A percentile compares a stretch with the other conserved stretches of the same genome.
These are phyloP conservation scores for Hydrochoerus hydrochaeris DNA, from an alignment of 2,113 vertebrate species.

Conservation along the genomic window DNA sequence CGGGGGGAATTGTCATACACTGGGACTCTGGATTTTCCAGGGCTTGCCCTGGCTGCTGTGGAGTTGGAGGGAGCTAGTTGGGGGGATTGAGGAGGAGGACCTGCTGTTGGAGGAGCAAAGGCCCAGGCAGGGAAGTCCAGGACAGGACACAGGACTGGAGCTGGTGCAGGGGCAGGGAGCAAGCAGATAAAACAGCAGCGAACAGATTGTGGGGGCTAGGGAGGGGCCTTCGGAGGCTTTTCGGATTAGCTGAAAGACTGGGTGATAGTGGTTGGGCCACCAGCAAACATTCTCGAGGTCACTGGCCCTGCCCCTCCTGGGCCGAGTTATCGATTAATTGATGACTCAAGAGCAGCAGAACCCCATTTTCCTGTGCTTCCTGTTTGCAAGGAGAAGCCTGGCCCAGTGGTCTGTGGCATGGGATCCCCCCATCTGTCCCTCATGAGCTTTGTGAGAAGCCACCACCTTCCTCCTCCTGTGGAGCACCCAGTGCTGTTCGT, in stretches of 20 bases:
- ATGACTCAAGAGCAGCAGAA: background rate
- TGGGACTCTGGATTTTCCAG: background rate
- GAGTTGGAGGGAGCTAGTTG: background rate
- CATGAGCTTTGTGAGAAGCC: background rate
- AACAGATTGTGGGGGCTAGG: slow-evolving; percentile 1
- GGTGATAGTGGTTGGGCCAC: background rate
- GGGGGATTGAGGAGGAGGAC: background rate
- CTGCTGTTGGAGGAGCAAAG: background rate
- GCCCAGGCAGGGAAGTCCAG: background rate
- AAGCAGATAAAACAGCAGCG: slow-evolving; percentile 48
- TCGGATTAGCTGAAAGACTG: slow-evolving; percentile 57
- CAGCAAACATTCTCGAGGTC: slow-evolving; percentile 57
- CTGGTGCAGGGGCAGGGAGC: background rate
- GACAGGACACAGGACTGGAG: background rate
- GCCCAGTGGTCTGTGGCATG: background rate
- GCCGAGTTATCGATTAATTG: slow-evolving; percentile 62
- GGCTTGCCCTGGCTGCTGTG: background rate
- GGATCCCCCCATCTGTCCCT: background rate
- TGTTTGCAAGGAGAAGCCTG: background rate
- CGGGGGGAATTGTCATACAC: background rate
- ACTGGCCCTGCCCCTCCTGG: background rate
- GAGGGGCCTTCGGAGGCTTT: background rate
- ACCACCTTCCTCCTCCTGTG: background rate
- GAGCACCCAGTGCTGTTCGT: background rate
- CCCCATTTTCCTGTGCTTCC: slow-evolving; percentile 4